Evolutionary conservation across 2,888 invertebrate genomes (phyloP), one percentile per base, ranked within the genome.

Genomic region (Pseudococcus longispinus): DNA sequence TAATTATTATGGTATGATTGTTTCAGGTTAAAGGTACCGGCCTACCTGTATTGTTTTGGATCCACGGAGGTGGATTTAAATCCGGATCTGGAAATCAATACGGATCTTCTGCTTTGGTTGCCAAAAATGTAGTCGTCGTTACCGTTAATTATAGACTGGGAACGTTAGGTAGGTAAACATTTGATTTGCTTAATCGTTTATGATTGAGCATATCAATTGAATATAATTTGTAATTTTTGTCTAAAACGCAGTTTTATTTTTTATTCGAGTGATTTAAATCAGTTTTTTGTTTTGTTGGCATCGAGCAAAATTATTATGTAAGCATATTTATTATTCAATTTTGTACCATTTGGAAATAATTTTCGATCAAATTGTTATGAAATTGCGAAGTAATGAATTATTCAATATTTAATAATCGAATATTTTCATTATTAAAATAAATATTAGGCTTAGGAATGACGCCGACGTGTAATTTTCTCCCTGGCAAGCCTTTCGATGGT

Each of bases 61-160:
- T 96, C 89, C 96, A 96, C 89, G 95, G 95, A 4, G 96, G 96
- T 32, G 95, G 94, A 88, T 95, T 95, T 90, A 92, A 93, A 88
- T 93, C 93, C 89, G 96, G 95, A 2, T 95, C 95, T 0, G 94
- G 94, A 0, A 92, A 93, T 18, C 94, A 95, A 87, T 96, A 95
- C 90, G 95, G 94, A 88, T 95, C 95, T 91, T 91, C 91, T 89
- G 89, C 90, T 89, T 91, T 96, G 83, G 93, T 94, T 0, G 93
- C 93, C 86, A 93, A 94, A 90, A 93, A 94, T 82, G 92, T 95
- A 0, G 93, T 96, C 83, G 92, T 96, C 13, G 95, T 96, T 11
- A 94, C 95, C 0, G 93, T 94, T 0, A 95, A 96, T 89, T 96
- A 96, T 89, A 93, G 96, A 37, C 91, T 96, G 37, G 96, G 96